A percentile compares a stretch with the other conserved stretches of the same genome.
Conservation (phyloP, 1,140 invertebrate genomes). For the Eupeodes corollae region DNA sequence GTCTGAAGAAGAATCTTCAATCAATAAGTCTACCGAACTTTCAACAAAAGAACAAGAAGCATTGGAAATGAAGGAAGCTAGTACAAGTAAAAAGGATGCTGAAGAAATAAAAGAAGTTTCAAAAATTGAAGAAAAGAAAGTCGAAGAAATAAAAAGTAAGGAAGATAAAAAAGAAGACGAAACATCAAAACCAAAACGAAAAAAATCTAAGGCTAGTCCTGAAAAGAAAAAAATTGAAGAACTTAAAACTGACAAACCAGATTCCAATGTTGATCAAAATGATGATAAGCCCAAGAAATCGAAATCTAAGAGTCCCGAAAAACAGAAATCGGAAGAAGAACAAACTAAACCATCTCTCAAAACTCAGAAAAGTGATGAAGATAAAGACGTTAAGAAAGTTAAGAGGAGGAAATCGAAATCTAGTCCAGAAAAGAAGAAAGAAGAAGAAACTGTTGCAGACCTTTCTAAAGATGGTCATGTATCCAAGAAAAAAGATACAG, state of each 20-base stretch:
- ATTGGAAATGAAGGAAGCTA: slow-evolving; percentile 7
- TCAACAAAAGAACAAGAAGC: slow-evolving; percentile 4
- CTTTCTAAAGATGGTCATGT: neutral
- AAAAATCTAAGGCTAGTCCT: no score
- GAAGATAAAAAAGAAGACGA: slow-evolving; percentile 3
- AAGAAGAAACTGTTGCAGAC: slow-evolving; percentile 5
- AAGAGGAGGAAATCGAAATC: slow-evolving; percentile 5
- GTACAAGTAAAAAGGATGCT: neutral
- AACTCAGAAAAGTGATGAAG: slow-evolving; percentile 9
- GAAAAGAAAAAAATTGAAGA: no score
- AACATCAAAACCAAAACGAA: neutral
- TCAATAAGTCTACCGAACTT: neutral
- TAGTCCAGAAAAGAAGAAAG: neutral
- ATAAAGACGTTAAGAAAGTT: slow-evolving; percentile 7
- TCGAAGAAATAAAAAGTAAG: slow-evolving; percentile 2
- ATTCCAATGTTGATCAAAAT: no score
- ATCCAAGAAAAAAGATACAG: slow-evolving; percentile 1
- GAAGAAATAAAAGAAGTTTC: slow-evolving; percentile 11
- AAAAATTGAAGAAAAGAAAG: neutral
- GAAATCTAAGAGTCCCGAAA: slow-evolving; percentile 8
- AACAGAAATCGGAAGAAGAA: slow-evolving; percentile 8
- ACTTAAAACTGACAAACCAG: no score
- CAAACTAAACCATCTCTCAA: neutral
- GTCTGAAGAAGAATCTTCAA: slow-evolving; percentile 10
- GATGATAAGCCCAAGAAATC: neutral